A percentile compares a stretch with the other conserved stretches of the same genome.
Conservation (phyloP, 1,140 invertebrate species). For the Hycleus cichorii region DNA sequence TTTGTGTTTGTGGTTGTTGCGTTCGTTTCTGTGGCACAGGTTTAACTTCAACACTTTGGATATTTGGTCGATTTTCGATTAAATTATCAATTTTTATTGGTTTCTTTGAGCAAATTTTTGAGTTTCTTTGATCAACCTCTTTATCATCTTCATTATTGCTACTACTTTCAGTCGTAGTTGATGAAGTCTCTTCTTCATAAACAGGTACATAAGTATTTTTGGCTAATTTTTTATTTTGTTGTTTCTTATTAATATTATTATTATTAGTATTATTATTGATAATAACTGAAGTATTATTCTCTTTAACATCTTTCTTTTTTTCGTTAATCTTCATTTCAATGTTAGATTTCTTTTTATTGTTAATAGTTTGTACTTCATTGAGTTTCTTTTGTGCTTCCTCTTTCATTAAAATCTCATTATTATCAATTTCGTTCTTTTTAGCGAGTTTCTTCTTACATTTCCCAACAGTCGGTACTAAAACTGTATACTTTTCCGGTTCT, state of each 20-base stretch:
- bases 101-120: conserved; percentile 12
- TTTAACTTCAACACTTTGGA: not conserved
- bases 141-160: conserved; percentile 37
- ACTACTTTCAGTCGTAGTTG: conserved; percentile 58
- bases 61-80: not conserved
- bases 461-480: conserved; percentile 31
- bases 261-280: conserved; percentile 11
- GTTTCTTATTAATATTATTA: conserved; percentile 1
- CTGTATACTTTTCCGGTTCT: conserved; percentile 29
- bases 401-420: conserved; percentile 8
- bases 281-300: conserved; percentile 21
- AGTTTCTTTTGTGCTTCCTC: conserved; percentile 12
- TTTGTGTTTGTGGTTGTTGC: not conserved
- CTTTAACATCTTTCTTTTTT: conserved; percentile 19
- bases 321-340: conserved; percentile 21
- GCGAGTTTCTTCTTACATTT: conserved; percentile 34
- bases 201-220: conserved; percentile 35
- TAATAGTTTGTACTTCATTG: conserved; percentile 18
- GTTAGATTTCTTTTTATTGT: conserved; percentile 11
- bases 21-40: not conserved
- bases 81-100: not conserved
- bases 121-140: conserved; percentile 28
- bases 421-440: conserved; percentile 23
- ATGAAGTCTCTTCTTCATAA: conserved; percentile 61
- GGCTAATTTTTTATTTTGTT: conserved; percentile 16